Conservation (phyloP, 2,113 vertebrate genomes). For the Petromus typicus region DNA sequence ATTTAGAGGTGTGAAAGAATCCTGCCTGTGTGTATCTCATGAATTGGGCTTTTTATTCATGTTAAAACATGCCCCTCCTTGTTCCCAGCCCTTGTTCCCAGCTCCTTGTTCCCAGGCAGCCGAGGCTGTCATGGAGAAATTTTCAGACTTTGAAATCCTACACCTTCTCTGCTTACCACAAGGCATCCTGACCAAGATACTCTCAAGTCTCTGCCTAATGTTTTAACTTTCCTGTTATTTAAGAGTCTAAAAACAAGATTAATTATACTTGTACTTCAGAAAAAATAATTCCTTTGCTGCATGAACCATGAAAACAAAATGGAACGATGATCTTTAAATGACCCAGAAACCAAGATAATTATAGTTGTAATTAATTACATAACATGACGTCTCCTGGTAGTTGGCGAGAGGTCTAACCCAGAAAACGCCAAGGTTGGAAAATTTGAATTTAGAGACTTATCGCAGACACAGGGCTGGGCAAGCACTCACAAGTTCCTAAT, state of each 20-base stretch:
- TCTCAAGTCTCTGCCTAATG: background rate
- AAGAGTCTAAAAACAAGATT: slow-evolving; percentile 57
- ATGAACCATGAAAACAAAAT: slow-evolving; percentile 82
- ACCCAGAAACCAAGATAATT: slow-evolving; percentile 83
- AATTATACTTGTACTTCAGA: slow-evolving; percentile 72
- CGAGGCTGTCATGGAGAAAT: background rate
- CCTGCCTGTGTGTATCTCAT: rapidly evolving
- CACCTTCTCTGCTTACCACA: background rate
- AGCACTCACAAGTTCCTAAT: background rate
- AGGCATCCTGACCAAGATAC: background rate
- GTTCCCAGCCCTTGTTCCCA: background rate
- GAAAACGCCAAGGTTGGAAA: slow-evolving; percentile 70
- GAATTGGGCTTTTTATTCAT: rapidly evolving
- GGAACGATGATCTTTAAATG: slow-evolving; percentile 82
- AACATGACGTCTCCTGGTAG: slow-evolving; percentile 69
- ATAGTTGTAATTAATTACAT: slow-evolving; percentile 85
- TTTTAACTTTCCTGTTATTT: slow-evolving; percentile 58
- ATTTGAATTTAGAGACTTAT: slow-evolving; percentile 62
- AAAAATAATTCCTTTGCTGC: slow-evolving; percentile 66
- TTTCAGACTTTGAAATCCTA: no score
- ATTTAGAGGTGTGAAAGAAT: background rate
- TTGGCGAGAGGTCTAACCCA: slow-evolving; percentile 76
- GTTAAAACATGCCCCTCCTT: rapidly evolving
- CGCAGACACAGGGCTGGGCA: background rate
- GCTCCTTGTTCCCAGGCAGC: background rate